A percentile compares a stretch with the other conserved stretches of the same genome.
phyloP scores from a whole-genome alignment of 2,113 vertebrate genomes.

The Axis porcinus region DNA sequence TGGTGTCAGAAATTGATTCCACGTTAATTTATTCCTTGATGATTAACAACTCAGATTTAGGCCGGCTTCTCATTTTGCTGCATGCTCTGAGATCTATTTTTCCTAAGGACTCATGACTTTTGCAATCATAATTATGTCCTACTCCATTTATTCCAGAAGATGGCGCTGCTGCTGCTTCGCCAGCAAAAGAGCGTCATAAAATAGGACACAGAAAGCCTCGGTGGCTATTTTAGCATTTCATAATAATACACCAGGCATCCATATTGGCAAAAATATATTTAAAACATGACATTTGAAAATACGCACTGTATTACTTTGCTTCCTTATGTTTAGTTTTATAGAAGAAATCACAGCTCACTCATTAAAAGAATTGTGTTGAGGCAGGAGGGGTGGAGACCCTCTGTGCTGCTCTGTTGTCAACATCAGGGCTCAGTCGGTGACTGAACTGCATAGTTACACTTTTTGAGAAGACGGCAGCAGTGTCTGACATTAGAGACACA shows the following conservation, averaged over 20 bases:
- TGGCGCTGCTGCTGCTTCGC: slow-evolving; percentile 23
- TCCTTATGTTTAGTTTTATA: slow-evolving; percentile 49
- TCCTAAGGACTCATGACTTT: background rate
- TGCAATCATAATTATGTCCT: background rate
- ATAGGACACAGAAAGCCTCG: background rate
- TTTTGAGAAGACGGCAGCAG: background rate
- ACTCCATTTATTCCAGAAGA: slow-evolving; percentile 47
- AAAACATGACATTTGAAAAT: slow-evolving; percentile 57
- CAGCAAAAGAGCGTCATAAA: background rate
- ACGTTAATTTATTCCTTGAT: background rate
- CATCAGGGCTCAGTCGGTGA: background rate
- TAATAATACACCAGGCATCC: slow-evolving; percentile 37
- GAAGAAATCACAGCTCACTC: slow-evolving; percentile 39
- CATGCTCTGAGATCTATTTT: background rate
- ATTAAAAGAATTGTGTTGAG: slow-evolving; percentile 23
- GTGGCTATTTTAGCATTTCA: slow-evolving; percentile 55
- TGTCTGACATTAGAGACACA: background rate
- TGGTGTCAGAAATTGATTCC: background rate
- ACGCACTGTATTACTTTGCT: slow-evolving; percentile 35
- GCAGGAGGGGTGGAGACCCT: background rate
- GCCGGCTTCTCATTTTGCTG: background rate
- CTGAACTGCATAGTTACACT: background rate
- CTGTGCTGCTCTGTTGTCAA: background rate
- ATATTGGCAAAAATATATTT: slow-evolving; percentile 52
- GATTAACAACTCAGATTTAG: slow-evolving; percentile 19